A percentile compares a stretch with the other conserved stretches of the same genome.
Evolutionary conservation across 2,888 invertebrate genomes (phyloP).

Genomic region (Onthophagus sagittarius): DNA sequence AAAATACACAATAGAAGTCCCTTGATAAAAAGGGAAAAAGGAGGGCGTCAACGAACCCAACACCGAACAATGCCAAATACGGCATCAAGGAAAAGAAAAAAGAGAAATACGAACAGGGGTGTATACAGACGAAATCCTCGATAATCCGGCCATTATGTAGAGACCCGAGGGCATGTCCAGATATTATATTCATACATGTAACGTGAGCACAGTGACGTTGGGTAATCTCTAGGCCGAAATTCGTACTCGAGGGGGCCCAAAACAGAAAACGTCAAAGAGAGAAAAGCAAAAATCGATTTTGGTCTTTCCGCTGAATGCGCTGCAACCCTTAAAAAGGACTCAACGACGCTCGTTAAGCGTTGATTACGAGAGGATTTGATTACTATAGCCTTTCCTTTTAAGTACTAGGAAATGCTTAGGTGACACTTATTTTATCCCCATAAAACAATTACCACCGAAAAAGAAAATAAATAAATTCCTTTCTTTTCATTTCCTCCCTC

Average conservation of each 20-base stretch:
- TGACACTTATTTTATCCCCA: not conserved
- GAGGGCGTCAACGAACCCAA: not conserved
- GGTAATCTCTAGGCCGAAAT: not conserved
- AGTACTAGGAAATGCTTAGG: not conserved
- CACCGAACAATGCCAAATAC: not conserved
- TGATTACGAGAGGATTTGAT: conserved; percentile 19
- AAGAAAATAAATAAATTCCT: not conserved
- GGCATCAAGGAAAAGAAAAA: not conserved
- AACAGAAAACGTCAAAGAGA: not conserved
- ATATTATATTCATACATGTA: conserved; percentile 40
- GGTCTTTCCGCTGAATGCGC: not conserved
- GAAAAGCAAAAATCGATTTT: not conserved
- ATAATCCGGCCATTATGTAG: conserved; percentile 38
- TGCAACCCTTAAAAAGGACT: not conserved
- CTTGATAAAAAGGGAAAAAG: not conserved
- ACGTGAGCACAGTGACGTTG: conserved; percentile 32
- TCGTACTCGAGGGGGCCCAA: not conserved
- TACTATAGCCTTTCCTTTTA: conserved; percentile 4
- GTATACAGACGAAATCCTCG: conserved; percentile 28
- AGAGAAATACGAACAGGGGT: not conserved
- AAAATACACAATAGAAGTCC: not conserved
- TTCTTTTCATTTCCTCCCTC: not conserved
- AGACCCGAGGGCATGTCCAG: conserved; percentile 34
- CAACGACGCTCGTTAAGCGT: conserved; percentile 11
- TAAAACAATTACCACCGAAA: too few relatives aligned